A percentile compares a stretch with the other conserved stretches of the same genome.
These are phyloP conservation scores for Eupithecia pulchellata DNA, from an alignment of 2,888 invertebrate species.

Conservation along the genomic window DNA sequence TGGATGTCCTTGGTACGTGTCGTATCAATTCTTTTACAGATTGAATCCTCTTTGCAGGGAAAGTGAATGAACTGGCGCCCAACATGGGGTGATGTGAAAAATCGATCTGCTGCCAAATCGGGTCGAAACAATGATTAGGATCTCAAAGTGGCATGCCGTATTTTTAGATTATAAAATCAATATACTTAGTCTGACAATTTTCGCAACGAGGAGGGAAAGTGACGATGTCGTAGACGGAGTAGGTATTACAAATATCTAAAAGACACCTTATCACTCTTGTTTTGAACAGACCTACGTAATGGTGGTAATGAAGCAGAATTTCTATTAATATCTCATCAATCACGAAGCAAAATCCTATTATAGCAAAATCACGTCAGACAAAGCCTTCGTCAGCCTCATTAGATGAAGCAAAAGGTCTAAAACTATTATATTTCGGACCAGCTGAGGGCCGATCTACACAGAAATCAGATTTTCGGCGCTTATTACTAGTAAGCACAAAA, in stretches of 20 bases:
- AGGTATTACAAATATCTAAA: not conserved
- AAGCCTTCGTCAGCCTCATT: slow-evolving; percentile 46
- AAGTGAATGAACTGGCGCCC: not conserved
- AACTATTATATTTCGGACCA: slow-evolving; percentile 50
- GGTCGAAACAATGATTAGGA: not conserved
- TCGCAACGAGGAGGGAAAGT: no score
- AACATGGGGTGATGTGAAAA: not conserved
- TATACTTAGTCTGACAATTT: not conserved
- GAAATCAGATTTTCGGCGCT: not conserved
- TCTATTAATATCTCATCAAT: slow-evolving; percentile 11
- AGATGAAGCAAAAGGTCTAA: slow-evolving; percentile 46
- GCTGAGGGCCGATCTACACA: not conserved
- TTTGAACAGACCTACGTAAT: not conserved
- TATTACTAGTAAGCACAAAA: no score
- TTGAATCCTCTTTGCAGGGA: not conserved
- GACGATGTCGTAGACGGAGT: no score
- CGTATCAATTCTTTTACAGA: not conserved
- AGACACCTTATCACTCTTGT: not conserved
- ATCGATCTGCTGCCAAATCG: not conserved
- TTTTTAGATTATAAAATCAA: not conserved
- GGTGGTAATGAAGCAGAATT: not conserved
- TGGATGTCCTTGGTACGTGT: not conserved
- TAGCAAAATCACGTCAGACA: slow-evolving; percentile 31
- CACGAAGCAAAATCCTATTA: slow-evolving; percentile 9
- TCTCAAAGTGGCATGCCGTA: not conserved